Evolutionary conservation across 1,140 invertebrate genomes (phyloP), one percentile per base, ranked within the genome.

Genomic region (Drosophila virilis): DNA sequence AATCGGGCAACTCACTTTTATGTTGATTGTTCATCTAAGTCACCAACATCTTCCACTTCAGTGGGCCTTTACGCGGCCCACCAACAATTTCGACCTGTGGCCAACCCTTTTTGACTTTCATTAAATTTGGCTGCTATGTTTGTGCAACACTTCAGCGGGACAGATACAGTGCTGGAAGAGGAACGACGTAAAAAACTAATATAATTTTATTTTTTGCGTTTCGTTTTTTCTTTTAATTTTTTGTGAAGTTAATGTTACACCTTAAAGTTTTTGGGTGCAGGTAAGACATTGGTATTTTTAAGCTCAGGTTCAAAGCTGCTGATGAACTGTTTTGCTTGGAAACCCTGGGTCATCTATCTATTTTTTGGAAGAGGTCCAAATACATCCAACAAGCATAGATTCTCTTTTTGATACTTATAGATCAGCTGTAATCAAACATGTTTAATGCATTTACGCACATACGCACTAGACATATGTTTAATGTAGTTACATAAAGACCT

Each of bases 51-150:
- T 48, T 59, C 55, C 61, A 58, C 68, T 60, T n/a, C 28, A n/a
- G 40, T 17, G 33, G 54, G 6, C 50, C 13, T 9, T 28, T 10
- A 17, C 8, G 28, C 32, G 12, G 22, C 28, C 8, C 22, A 17
- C 54, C 42, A 58, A 28, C 46, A 38, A 45, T 45, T 32, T 46
- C 58, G 38, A 43, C 40, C 51, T 35, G 13, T 33, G 38, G 32
- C 67, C 60, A 86, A 67, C 71, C 83, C 75, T 78, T 85, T 84
- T 69, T 68, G 78, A 67, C 55, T 65, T 88, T 82, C 78, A 79
- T 86, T 86, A 82, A 76, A 88, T 88, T 86, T 58, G 82, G 65
- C 58, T 64, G 79, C 75, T 61, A 82, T 86, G 83, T 86, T 86
- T 86, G 82, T 86, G 68, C 79, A 88, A 88, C 82, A 86, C 83